Base-by-base conservation (phyloP, 1,140 invertebrate species). In the Aphis craccivora region DNA sequence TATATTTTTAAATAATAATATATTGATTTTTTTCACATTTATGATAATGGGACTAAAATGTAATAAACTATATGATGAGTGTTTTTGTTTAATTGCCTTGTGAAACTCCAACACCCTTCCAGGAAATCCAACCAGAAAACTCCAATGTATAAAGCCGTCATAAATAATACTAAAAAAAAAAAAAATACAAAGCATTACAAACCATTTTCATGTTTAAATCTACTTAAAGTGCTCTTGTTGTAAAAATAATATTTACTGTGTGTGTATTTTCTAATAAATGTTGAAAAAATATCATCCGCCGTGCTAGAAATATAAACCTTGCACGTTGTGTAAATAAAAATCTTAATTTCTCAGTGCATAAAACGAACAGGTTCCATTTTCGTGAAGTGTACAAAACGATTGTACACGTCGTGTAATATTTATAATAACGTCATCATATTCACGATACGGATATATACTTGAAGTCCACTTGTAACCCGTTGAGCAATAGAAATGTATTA, bases 371-470 rank as follows among this genome's bases (percentile, higher is more conserved):
- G 11, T 67, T 67, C 8, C 60, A 30, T 67, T n/a, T 67, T 67
- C 60, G 60, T 67, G 25, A 67, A 67, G 60, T 67, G 60, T 11
- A 67, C 60, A n/a, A 67, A n/a, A 67, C 60, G 60, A 67, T 67
- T 67, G 60, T 67, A 67, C 25, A 60, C 55, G 55, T 30, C 25
- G 9, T 60, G 55, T 60, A 67, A 67, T 51, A 51, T 51, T n/a
- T n/a, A 67, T 67, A 67, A 67, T 67, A 67, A 67, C 60, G 60
- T n/a, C 60, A 30, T 67, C 60, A 67, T 67, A 67, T 67, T 67
- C 11, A 67, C 60, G 60, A 67, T n/a, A 67, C 30, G 4, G 60
- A 67, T 67, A 67, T 67, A 30, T n/a, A 67, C 60, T 67, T 67
- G 60, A 67, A 67, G 60, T 67, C 60, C 60, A 67, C 60, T 67